Percentiles rank a stretch among this genome's conserved stretches.
phyloP scores from a whole-genome alignment of 2,797 vertebrate genomes.

The Syncerus caffer region DNA sequence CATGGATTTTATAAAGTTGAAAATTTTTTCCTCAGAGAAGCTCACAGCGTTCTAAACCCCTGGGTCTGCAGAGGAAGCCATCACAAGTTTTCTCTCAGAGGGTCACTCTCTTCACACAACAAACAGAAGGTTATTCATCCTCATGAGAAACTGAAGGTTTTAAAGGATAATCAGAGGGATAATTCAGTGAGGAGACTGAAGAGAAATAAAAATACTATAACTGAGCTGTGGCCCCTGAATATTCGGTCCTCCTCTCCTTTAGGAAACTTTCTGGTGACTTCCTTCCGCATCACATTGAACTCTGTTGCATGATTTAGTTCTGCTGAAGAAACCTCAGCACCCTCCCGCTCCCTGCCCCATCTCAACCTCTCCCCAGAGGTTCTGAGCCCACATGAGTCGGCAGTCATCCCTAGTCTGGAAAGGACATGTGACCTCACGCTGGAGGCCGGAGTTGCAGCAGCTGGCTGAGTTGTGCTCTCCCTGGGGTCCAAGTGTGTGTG shows the following conservation, averaged over 20 bases:
- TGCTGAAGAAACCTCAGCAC: background rate
- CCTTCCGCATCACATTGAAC: background rate
- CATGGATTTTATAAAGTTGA: constrained; percentile 38
- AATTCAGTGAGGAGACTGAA: background rate
- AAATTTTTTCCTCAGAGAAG: background rate
- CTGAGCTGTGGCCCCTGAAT: background rate
- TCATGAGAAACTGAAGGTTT: background rate
- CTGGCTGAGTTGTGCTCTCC: background rate
- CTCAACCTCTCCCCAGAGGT: background rate
- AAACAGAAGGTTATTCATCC: background rate
- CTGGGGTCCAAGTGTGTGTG: background rate
- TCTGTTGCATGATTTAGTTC: background rate
- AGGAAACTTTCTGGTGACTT: background rate
- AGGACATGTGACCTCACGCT: background rate
- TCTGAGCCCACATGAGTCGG: background rate
- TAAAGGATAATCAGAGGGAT: background rate
- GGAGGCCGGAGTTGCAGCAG: background rate
- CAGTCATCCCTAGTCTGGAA: background rate
- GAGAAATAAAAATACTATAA: background rate
- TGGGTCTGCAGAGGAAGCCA: background rate
- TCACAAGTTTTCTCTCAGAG: background rate
- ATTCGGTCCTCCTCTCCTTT: background rate
- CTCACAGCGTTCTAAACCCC: background rate
- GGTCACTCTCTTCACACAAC: background rate
- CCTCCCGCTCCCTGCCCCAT: background rate